Conservation (phyloP, 2,888 invertebrate species). For the Ethmia dodecea region DNA sequence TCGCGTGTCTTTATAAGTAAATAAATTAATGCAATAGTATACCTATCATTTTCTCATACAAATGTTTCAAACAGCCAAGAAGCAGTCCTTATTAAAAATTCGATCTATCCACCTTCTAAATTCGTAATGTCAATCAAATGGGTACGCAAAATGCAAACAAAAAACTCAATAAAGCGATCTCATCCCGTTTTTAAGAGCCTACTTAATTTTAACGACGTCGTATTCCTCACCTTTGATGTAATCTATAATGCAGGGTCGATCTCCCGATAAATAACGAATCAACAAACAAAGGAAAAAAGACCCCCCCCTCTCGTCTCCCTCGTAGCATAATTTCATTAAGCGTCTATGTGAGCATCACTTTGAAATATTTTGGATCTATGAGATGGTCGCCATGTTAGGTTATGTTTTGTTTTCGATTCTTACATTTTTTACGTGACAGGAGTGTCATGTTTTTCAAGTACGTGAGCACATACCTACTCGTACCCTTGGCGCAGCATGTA, state of each 20-base stretch:
- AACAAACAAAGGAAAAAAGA: conserved; percentile 57
- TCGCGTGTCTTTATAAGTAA: too few species aligned
- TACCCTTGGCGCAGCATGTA: too few species aligned
- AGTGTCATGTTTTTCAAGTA: too few species aligned
- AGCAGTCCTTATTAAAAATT: too few species aligned
- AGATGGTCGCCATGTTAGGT: conserved; percentile 2
- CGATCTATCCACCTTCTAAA: too few species aligned
- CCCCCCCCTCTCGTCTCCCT: conserved; percentile 18
- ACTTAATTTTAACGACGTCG: conserved; percentile 56
- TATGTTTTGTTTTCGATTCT: conserved; percentile 6
- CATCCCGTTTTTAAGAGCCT: conserved; percentile 35
- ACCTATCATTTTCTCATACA: too few species aligned
- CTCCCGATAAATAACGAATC: conserved; percentile 64
- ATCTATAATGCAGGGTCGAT: conserved; percentile 56
- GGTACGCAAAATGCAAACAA: too few species aligned
- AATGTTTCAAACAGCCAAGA: too few species aligned
- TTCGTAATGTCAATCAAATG: too few species aligned
- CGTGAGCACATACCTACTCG: too few species aligned
- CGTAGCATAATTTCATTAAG: conserved; percentile 55
- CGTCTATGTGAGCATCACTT: conserved; percentile 36
- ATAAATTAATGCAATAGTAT: too few species aligned
- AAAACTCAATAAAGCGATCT: conserved; percentile 25
- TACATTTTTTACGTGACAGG: too few species aligned
- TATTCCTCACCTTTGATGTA: conserved; percentile 64
- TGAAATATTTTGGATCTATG: conserved; percentile 46